Conservation (phyloP, 2,797 vertebrate species). For the Leucoraja ocellata region DNA sequence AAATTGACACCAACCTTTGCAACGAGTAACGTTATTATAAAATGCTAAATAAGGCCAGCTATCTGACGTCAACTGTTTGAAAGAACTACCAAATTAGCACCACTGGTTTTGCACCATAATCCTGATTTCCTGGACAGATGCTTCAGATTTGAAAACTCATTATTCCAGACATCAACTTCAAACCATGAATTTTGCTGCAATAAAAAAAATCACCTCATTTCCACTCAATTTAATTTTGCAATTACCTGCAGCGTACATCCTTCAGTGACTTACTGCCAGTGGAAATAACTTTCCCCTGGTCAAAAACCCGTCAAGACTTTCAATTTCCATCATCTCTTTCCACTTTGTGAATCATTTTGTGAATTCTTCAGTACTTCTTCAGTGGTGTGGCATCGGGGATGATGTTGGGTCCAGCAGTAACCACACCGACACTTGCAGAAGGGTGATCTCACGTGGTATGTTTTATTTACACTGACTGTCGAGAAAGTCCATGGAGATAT, state of each 20-base stretch:
- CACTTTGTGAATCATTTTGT: no score
- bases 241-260: background rate
- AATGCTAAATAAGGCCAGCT: background rate
- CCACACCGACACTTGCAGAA: no score
- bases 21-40: background rate
- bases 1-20: background rate
- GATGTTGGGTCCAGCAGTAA: no score
- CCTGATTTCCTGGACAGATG: background rate
- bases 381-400: no score
- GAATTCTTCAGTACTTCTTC: background rate
- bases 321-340: background rate
- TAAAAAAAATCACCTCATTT: background rate
- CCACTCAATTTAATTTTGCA: background rate
- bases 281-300: background rate
- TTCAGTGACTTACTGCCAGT: background rate
- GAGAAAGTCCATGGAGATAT: no score
- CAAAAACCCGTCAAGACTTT: background rate
- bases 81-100: background rate
- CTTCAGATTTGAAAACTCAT: background rate
- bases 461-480: no score
- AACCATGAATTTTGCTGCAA: background rate
- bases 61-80: background rate
- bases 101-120: background rate
- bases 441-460: no score
- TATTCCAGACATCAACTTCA: background rate